Conservation (phyloP, 2,888 invertebrate species). For the Pristionchus exspectatus region DNA sequence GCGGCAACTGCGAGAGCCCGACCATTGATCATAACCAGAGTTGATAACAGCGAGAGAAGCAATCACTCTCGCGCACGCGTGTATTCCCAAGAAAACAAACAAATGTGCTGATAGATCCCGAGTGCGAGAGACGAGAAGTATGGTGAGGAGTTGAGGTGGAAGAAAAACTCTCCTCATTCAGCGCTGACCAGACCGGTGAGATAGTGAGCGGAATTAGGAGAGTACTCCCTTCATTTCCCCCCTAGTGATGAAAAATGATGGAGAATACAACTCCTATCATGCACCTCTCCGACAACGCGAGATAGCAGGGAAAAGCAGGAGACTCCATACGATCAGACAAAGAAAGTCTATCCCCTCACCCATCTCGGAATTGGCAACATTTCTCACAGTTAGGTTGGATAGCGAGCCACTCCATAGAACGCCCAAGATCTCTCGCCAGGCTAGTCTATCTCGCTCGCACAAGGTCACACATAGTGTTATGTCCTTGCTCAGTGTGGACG, state of each 20-base stretch:
- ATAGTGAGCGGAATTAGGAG: too few relatives aligned
- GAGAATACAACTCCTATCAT: neutral
- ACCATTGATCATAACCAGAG: too few relatives aligned
- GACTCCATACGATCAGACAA: neutral
- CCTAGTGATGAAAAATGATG: too few relatives aligned
- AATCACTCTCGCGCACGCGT: neutral
- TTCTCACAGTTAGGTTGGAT: neutral
- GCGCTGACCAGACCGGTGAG: too few relatives aligned
- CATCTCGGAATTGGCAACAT: constrained; percentile 21
- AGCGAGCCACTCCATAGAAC: constrained; percentile 25
- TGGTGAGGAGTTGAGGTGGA: too few relatives aligned
- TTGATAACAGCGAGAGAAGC: neutral
- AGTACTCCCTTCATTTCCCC: too few relatives aligned
- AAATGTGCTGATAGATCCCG: neutral
- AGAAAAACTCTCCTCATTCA: too few relatives aligned
- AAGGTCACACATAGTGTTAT: neutral
- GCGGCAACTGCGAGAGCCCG: too few relatives aligned
- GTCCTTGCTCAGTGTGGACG: too few relatives aligned
- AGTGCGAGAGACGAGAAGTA: too few relatives aligned
- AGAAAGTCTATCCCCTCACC: neutral
- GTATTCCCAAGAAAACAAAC: neutral
- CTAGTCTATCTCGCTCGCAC: constrained; percentile 29
- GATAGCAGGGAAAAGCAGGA: neutral
- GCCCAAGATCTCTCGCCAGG: neutral
- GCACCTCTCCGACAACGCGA: neutral